Evolutionary conservation across 2,113 vertebrate species (phyloP).

Genomic region (Xyliphius kryptos): DNA sequence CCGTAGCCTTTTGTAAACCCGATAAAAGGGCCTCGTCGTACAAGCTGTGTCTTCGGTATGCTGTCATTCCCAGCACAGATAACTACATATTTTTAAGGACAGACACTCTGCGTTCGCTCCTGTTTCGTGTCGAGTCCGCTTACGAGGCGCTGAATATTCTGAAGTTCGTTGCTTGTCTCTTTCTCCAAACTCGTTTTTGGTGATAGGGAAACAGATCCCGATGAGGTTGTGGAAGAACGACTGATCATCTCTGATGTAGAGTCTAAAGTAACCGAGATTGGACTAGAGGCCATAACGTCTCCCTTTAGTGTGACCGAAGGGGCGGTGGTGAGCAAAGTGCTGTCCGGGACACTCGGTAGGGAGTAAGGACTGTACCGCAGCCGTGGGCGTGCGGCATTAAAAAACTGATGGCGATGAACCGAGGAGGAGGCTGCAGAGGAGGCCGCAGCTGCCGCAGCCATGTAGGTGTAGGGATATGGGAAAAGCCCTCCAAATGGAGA

Average conservation of each 20-base stretch:
- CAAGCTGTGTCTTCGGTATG: slow-evolving; percentile 36
- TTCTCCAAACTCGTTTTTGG: slow-evolving; percentile 87
- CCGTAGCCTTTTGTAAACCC: slow-evolving; percentile 48
- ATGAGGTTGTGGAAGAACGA: slow-evolving; percentile 82
- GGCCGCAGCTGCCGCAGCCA: slow-evolving; percentile 85
- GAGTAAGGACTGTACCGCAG: slow-evolving; percentile 95
- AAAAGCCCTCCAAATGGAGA: slow-evolving; percentile 91
- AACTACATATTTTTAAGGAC: slow-evolving; percentile 62
- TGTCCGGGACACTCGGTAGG: slow-evolving; percentile 80
- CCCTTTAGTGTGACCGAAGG: slow-evolving; percentile 70
- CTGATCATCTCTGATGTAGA: slow-evolving; percentile 89
- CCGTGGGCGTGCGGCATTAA: slow-evolving; percentile 83
- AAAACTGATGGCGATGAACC: slow-evolving; percentile 86
- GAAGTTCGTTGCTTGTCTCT: slow-evolving; percentile 85
- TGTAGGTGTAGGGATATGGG: slow-evolving; percentile 94
- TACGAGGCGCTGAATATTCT: slow-evolving; percentile 93
- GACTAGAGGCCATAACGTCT: slow-evolving; percentile 69
- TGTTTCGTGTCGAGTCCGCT: slow-evolving; percentile 89
- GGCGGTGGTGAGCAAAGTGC: slow-evolving; percentile 77
- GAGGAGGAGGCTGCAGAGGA: slow-evolving; percentile 77
- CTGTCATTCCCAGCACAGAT: slow-evolving; percentile 10
- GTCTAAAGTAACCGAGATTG: slow-evolving; percentile 78
- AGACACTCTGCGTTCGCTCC: slow-evolving; percentile 81
- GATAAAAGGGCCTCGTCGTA: slow-evolving; percentile 48
- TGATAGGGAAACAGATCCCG: slow-evolving; percentile 79